Percentiles rank a stretch among this genome's conserved stretches.
Evolutionary conservation across 2,797 vertebrate genomes (phyloP).

Genomic region (Neosilurus mollespiculum): DNA sequence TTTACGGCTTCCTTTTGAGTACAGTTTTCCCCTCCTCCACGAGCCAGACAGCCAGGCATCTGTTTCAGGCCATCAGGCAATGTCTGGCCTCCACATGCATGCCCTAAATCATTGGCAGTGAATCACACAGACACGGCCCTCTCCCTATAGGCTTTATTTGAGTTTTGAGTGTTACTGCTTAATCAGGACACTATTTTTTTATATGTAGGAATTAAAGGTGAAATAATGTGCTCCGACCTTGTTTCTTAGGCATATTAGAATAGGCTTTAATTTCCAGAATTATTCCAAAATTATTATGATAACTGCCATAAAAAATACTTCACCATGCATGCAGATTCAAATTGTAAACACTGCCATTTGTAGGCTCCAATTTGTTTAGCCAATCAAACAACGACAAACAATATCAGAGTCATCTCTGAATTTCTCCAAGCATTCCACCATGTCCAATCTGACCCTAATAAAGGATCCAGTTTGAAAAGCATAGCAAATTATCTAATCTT

Average conservation of each 20-base stretch:
- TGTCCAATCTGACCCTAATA: constrained; percentile 33
- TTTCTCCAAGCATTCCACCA: not conserved
- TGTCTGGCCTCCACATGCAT: constrained; percentile 71
- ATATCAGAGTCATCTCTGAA: not conserved
- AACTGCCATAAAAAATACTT: not conserved
- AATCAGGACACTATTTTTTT: constrained; percentile 14
- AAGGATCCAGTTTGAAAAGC: constrained; percentile 36
- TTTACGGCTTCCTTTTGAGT: constrained; percentile 53
- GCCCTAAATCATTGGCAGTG: constrained; percentile 71
- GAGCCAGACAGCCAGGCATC: constrained; percentile 71
- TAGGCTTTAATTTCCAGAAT: not conserved
- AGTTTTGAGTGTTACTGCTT: constrained; percentile 52
- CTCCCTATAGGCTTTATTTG: constrained; percentile 51
- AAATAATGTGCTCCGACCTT: not conserved
- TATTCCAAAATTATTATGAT: not conserved
- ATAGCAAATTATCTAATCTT: constrained; percentile 43
- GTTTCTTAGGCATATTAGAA: not conserved
- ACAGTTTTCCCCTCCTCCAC: constrained; percentile 55
- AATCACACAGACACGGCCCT: constrained; percentile 48
- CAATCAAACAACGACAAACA: not conserved
- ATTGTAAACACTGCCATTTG: not conserved
- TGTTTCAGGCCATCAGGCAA: constrained; percentile 73
- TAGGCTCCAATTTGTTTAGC: not conserved
- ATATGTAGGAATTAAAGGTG: constrained; percentile 9
- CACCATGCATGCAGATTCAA: not conserved